Conservation (phyloP, 2,888 invertebrate genomes). For the Stictocephala bisonia region DNA sequence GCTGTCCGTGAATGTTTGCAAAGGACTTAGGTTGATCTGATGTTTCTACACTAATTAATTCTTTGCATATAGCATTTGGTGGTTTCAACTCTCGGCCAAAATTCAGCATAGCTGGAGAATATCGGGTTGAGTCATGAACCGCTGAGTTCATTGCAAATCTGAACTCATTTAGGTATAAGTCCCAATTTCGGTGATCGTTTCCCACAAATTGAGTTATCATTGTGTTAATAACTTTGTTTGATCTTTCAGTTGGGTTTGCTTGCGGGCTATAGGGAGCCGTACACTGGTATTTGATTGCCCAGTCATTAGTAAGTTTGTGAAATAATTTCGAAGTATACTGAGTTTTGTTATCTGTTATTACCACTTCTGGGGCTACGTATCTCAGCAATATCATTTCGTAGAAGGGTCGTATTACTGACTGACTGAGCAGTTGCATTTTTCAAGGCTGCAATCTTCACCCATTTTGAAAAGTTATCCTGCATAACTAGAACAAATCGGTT, state of each 20-base stretch:
- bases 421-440: slow-evolving; percentile 50
- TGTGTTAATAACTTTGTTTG: slow-evolving; percentile 59
- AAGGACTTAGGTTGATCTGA: slow-evolving; percentile 15
- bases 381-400: not conserved
- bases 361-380: slow-evolving; percentile 44
- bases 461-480: slow-evolving; percentile 58
- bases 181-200: slow-evolving; percentile 57
- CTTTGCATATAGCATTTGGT: not conserved
- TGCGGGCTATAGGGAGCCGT: slow-evolving; percentile 60
- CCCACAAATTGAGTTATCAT: slow-evolving; percentile 60
- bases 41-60: not conserved
- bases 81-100: slow-evolving; percentile 49
- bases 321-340: slow-evolving; percentile 55
- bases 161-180: slow-evolving; percentile 48
- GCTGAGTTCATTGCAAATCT: slow-evolving; percentile 55
- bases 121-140: slow-evolving; percentile 51
- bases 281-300: slow-evolving; percentile 48
- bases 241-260: slow-evolving; percentile 61
- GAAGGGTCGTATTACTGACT: slow-evolving; percentile 43
- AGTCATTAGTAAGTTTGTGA: not conserved
- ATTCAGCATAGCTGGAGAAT: slow-evolving; percentile 55
- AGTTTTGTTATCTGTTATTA: slow-evolving; percentile 59
- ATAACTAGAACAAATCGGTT: slow-evolving; percentile 54
- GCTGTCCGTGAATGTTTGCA: not conserved
- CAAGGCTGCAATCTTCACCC: slow-evolving; percentile 51